Conservation (phyloP, 2,113 vertebrate genomes). For the Aphyosemion australe region DNA sequence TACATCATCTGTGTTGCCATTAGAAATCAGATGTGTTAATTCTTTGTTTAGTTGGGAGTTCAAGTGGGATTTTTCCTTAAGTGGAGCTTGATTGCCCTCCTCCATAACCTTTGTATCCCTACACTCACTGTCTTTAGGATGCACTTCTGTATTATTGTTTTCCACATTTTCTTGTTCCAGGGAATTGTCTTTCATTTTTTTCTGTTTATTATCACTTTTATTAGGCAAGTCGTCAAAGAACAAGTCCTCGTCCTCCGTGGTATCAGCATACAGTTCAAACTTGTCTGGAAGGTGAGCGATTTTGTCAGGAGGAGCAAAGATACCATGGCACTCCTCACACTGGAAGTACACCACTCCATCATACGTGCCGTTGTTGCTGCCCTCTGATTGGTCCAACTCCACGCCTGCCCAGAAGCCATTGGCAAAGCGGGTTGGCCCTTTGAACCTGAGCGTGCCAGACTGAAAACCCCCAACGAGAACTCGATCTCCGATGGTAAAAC, state of each 20-base stretch:
- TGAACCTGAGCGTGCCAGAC: constrained; percentile 90
- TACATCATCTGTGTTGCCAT: constrained; percentile 43
- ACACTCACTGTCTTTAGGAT: constrained; percentile 46
- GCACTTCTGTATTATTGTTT: constrained; percentile 52
- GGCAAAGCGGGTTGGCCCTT: constrained; percentile 90
- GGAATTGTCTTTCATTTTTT: constrained; percentile 14
- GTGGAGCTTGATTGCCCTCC: constrained; percentile 20
- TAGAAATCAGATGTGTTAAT: constrained; percentile 34
- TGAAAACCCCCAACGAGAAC: constrained; percentile 91
- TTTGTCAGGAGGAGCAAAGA: constrained; percentile 94
- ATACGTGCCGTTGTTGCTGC: constrained; percentile 92
- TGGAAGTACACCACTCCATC: constrained; percentile 87
- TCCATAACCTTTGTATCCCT: constrained; percentile 57
- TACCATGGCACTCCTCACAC: constrained; percentile 87
- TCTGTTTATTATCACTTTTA: constrained; percentile 51
- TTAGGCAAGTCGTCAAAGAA: constrained; percentile 77
- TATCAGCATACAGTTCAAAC: constrained; percentile 72
- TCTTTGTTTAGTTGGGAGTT: constrained; percentile 37
- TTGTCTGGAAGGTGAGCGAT: constrained; percentile 84
- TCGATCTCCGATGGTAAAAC: constrained; percentile 86
- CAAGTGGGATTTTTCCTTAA: constrained; percentile 21
- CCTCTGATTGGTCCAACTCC: constrained; percentile 92
- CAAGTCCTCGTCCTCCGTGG: constrained; percentile 83
- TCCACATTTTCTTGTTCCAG: constrained; percentile 41
- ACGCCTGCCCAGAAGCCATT: constrained; percentile 95